Base-by-base conservation (phyloP, 2,888 invertebrate genomes). In the Xylota segnis region DNA sequence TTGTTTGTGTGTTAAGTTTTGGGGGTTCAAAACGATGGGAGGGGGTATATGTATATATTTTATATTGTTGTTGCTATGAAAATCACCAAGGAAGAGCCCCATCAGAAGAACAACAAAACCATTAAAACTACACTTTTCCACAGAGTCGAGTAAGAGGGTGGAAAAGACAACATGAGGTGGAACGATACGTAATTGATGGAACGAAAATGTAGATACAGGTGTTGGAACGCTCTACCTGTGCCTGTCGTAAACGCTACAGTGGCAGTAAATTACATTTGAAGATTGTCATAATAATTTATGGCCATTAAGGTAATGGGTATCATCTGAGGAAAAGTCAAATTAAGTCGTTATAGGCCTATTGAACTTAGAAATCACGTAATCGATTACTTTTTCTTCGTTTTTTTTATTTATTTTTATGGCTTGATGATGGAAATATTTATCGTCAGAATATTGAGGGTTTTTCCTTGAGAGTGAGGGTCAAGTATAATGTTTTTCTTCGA, bases 281-380 rank as follows among this genome's bases (percentile, higher is more conserved):
- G 70, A 78, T 63, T 63, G 63, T 71, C 71, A 71, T 65, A 54
- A 59, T 50, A 59, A 77, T 77, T 78, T 70, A 70, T 61, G 61
- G 16, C 52, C 68, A 52, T 59, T 50, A 52, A 16, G 10, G 59
- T 50, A 61, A 70, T 61, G 54, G 61, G 54, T 77, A 66, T 58
- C 27, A 54, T 68, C 61, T 52, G 34, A 32, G 70, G 52, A 63
- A 65, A 50, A 47, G 40, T 29, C 47, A 78, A 71, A 78, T 78
- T 71, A 78, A 78, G 71, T 71, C 59, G 16, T 71, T 71, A 34
- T 47, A 18, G 59, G 34, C 27, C 54, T 40, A 68, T 68, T 68
- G 37, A 68, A 40, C 27, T 43, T 29, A n/a, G 54, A 45, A 54
- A 32, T 23, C 70, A 70, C 16, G 56, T 32, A 70, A 56, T 45